Percentiles rank a stretch among this genome's conserved stretches.
Evolutionary conservation across 1,140 invertebrate genomes (phyloP).

Genomic region (Lepidurus arcticus): DNA sequence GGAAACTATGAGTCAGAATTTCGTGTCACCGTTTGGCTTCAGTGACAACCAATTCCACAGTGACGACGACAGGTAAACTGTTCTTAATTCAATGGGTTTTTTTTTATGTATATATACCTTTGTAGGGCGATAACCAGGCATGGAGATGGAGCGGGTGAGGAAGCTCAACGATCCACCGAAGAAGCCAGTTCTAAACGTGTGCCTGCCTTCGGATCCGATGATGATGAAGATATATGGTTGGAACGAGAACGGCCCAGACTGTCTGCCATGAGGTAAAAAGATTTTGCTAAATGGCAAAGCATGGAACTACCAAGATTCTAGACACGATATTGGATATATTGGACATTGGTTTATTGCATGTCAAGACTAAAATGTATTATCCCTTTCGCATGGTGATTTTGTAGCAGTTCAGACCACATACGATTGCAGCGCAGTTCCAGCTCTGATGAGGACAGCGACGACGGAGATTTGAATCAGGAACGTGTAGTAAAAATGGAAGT

Average conservation of each 20-base stretch:
- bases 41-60: slow-evolving; percentile 62
- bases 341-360: background rate
- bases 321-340: too few relatives aligned
- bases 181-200: background rate
- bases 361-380: background rate
- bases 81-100: background rate
- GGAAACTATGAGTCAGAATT: slow-evolving; percentile 55
- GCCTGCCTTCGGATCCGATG: background rate
- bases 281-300: too few relatives aligned
- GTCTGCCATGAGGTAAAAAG: slow-evolving; percentile 6
- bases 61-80: slow-evolving; percentile 48
- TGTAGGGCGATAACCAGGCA: background rate
- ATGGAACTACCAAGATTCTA: too few relatives aligned
- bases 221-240: background rate
- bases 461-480: background rate
- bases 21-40: slow-evolving; percentile 59
- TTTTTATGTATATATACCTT: background rate
- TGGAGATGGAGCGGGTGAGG: background rate
- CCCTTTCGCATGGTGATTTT: background rate
- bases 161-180: background rate
- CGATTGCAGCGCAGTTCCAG: slow-evolving; percentile 7
- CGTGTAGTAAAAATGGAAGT: background rate
- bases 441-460: background rate
- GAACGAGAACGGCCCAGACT: slow-evolving; percentile 1
- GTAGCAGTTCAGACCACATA: background rate